These are phyloP conservation scores for Epinephelus fuscoguttatus DNA, from an alignment of 2,113 vertebrate genomes.

Conservation along the genomic window DNA sequence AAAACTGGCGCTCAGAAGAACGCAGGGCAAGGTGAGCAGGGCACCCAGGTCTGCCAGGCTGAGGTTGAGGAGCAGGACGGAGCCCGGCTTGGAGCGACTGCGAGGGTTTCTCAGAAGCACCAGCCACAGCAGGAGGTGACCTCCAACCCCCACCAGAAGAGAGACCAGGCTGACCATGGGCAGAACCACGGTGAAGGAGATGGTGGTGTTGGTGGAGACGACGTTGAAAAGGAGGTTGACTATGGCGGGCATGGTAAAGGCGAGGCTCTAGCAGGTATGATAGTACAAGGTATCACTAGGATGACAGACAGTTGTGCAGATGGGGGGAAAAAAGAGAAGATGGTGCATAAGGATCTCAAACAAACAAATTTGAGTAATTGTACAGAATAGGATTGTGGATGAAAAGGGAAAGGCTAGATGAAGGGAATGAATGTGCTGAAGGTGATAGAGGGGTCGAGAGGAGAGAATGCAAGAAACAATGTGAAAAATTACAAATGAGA, in stretches of 20 bases:
- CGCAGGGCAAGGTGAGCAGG: conserved; percentile 81
- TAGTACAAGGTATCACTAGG: neutral
- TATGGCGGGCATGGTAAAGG: conserved; percentile 76
- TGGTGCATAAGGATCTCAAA: neutral
- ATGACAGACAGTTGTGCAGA: neutral
- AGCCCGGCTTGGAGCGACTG: conserved; percentile 76
- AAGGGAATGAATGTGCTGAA: neutral
- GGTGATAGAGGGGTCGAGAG: neutral
- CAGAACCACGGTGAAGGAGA: conserved; percentile 78
- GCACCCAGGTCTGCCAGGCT: conserved; percentile 79
- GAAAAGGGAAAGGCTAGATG: conserved; percentile 6
- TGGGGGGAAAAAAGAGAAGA: neutral
- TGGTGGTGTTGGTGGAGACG: conserved; percentile 83
- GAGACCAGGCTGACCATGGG: conserved; percentile 80
- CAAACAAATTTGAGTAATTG: neutral
- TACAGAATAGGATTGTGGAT: neutral
- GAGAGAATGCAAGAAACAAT: neutral
- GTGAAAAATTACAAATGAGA: conserved; percentile 33
- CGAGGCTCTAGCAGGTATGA: neutral
- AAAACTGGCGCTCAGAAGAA: conserved; percentile 74
- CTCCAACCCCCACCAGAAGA: conserved; percentile 73
- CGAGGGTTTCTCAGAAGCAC: conserved; percentile 76
- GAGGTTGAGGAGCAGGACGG: conserved; percentile 81
- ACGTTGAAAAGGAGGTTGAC: conserved; percentile 82
- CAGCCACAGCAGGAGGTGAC: conserved; percentile 81